phyloP scores from a whole-genome alignment of 1,140 invertebrate genomes.

The Panagrolaimus sp. region DNA sequence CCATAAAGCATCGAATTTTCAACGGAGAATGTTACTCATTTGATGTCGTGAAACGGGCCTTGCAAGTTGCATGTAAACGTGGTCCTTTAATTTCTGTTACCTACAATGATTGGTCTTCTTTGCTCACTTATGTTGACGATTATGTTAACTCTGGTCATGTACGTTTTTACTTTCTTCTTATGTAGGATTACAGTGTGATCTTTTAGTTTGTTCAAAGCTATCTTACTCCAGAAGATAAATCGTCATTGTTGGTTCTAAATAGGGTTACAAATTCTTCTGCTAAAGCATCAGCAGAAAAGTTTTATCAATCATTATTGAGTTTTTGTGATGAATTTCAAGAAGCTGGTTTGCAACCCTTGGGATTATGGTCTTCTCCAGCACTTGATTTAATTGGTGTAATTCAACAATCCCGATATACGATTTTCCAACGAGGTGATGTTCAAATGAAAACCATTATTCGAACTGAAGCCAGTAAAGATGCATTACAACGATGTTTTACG shows the following conservation, averaged over 20 bases:
- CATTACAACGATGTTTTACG: neutral
- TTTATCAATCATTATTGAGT: neutral
- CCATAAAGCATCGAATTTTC: slow-evolving; percentile 10
- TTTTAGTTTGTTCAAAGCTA: too few species aligned
- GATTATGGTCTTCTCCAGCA: neutral
- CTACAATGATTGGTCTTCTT: neutral
- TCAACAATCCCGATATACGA: neutral
- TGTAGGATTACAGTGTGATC: too few species aligned
- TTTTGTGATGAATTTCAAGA: slow-evolving; percentile 17
- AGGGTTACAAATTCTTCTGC: too few species aligned
- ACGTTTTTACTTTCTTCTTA: too few species aligned
- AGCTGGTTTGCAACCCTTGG: neutral
- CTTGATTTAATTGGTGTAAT: slow-evolving; percentile 5
- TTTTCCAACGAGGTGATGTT: neutral
- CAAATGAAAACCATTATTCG: slow-evolving; percentile 8
- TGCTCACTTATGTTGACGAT: slow-evolving; percentile 8
- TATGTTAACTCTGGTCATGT: neutral
- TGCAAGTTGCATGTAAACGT: neutral
- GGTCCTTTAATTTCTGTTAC: neutral
- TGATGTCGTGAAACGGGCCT: neutral
- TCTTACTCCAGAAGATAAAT: too few species aligned
- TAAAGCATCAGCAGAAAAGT: neutral
- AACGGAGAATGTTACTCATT: slow-evolving; percentile 2
- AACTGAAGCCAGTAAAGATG: neutral
- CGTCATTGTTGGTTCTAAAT: too few species aligned